Conservation (phyloP, 2,888 invertebrate genomes). For the Lepidonotus clava region DNA sequence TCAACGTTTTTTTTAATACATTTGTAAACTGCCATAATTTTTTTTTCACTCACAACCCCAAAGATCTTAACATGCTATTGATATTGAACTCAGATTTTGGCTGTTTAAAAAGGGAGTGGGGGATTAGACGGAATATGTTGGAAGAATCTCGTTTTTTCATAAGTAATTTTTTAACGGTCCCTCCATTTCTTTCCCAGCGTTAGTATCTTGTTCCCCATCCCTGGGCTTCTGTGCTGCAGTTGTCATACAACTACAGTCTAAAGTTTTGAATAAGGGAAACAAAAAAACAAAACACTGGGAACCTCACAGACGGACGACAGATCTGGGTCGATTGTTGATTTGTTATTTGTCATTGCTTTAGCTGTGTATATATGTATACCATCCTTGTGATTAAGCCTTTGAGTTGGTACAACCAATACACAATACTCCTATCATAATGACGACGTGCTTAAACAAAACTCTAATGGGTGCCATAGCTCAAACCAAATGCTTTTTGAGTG, state of each 20-base stretch:
- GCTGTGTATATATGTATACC: conserved; percentile 27
- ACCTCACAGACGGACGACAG: background rate
- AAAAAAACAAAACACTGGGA: too few species aligned
- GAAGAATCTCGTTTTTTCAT: conserved; percentile 5
- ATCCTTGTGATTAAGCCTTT: conserved; percentile 39
- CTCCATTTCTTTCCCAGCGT: too few species aligned
- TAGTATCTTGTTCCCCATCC: too few species aligned
- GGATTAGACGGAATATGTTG: background rate
- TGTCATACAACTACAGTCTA: too few species aligned
- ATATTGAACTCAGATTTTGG: too few species aligned
- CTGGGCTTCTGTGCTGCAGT: too few species aligned
- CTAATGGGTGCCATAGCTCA: conserved; percentile 49
- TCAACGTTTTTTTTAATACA: too few species aligned
- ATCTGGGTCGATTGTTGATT: conserved; percentile 47
- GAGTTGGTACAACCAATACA: conserved; percentile 35
- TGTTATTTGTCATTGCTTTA: conserved; percentile 46
- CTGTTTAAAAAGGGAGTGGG: too few species aligned
- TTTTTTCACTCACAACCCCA: background rate
- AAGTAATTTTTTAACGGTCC: background rate
- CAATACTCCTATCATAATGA: conserved; percentile 32
- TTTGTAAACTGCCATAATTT: background rate
- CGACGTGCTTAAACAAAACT: conserved; percentile 18
- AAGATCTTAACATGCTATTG: conserved; percentile 24
- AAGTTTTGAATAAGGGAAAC: too few species aligned
- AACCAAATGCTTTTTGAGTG: conserved; percentile 28